Conservation (phyloP, 2,113 vertebrate genomes). For the Oryzias curvinotus region DNA sequence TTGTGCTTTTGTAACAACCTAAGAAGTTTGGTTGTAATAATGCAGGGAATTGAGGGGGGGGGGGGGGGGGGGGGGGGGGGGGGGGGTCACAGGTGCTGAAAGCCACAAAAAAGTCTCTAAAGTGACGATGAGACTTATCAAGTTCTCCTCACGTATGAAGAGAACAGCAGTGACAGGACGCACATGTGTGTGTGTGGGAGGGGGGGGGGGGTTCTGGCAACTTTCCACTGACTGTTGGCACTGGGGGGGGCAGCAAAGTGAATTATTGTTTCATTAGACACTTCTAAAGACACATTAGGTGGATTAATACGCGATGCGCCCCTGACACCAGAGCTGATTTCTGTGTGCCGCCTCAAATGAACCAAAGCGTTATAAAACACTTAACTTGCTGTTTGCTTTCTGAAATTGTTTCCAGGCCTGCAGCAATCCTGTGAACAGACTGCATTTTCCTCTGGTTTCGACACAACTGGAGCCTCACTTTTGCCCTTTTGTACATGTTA, state of each 20-base stretch:
- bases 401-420: slow-evolving; percentile 73
- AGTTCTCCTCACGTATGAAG: slow-evolving; percentile 50
- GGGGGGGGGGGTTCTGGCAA: slow-evolving; percentile 42
- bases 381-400: slow-evolving; percentile 62
- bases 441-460: slow-evolving; percentile 57
- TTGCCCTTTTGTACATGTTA: slow-evolving; percentile 71
- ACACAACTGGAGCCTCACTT: slow-evolving; percentile 67
- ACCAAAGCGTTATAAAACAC: slow-evolving; percentile 60
- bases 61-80: slow-evolving; percentile 62
- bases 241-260: slow-evolving; percentile 11
- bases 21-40: slow-evolving; percentile 32
- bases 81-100: slow-evolving; percentile 55
- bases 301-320: slow-evolving; percentile 63
- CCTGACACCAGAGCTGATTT: slow-evolving; percentile 61
- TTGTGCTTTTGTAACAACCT: slow-evolving; percentile 20
- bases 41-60: slow-evolving; percentile 35
- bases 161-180: slow-evolving; percentile 6
- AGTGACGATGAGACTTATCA: slow-evolving; percentile 57
- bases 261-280: slow-evolving; percentile 59
- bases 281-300: slow-evolving; percentile 53
- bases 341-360: slow-evolving; percentile 48
- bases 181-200: slow-evolving; percentile 24
- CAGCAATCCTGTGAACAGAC: slow-evolving; percentile 61
- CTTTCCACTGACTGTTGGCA: slow-evolving; percentile 29
- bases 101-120: slow-evolving; percentile 46